Percentiles rank a stretch among this genome's conserved stretches.
phyloP scores from a whole-genome alignment of 2,113 vertebrate species.

The Oreotragus oreotragus region DNA sequence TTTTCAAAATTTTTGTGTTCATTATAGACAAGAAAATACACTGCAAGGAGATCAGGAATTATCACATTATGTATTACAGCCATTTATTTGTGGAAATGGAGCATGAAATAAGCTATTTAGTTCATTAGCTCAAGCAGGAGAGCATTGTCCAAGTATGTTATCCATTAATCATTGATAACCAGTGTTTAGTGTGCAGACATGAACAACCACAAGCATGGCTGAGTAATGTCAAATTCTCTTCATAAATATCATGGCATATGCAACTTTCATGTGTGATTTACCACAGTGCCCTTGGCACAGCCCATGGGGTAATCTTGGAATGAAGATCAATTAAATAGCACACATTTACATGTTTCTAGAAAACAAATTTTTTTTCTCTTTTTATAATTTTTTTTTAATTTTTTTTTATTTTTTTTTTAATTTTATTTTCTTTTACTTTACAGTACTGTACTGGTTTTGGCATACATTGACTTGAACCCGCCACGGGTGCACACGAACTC shows the following conservation, averaged over 20 bases:
- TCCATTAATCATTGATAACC: slow-evolving; percentile 44
- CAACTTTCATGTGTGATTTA: background rate
- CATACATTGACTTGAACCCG: too few relatives aligned
- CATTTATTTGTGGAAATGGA: slow-evolving; percentile 74
- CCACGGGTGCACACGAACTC: too few relatives aligned
- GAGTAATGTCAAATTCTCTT: background rate
- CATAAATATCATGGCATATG: background rate
- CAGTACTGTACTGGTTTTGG: too few relatives aligned
- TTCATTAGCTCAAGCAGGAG: slow-evolving; percentile 62
- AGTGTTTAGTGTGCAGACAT: background rate
- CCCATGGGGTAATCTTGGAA: background rate
- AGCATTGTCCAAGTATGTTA: slow-evolving; percentile 38
- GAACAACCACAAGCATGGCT: background rate
- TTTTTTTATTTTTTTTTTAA: too few relatives aligned
- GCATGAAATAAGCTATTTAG: slow-evolving; percentile 77
- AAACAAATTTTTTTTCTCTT: too few relatives aligned
- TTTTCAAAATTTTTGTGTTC: slow-evolving; percentile 20
- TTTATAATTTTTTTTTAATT: too few relatives aligned
- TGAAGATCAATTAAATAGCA: background rate
- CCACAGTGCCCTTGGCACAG: background rate
- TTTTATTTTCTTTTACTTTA: too few relatives aligned
- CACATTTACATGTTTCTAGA: background rate
- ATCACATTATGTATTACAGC: slow-evolving; percentile 68
- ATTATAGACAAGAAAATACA: background rate
- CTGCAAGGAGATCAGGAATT: slow-evolving; percentile 53